Evolutionary conservation across 2,888 invertebrate species (phyloP), one percentile per base, ranked within the genome.

Genomic region (Osedax frankpressi): DNA sequence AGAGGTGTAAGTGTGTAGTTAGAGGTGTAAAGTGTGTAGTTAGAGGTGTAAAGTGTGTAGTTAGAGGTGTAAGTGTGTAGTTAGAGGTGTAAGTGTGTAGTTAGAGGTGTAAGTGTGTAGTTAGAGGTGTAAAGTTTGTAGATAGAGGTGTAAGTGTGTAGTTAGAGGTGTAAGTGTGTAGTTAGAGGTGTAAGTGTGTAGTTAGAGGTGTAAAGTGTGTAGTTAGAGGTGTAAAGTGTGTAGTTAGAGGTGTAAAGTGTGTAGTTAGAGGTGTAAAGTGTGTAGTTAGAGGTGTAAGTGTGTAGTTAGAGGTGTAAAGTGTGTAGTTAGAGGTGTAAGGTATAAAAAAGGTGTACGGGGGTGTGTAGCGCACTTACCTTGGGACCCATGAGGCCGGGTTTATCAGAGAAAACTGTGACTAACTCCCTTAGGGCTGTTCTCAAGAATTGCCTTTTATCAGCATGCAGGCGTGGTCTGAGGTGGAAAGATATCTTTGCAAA

Each of bases 11-110:
- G 44, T 11, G 44, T 19, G 11, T 44, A 19, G 44, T 6, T 11
- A 19, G 19, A 19, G 44, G 44, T 6, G 44, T 6, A 44, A 11
- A 44, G 6, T 11, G 44, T 6, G 44, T 44, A 44, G n/a, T n/a
- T 6, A 74, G 44, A 25, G 24, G 69, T 25, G 14, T 27, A 6
- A 28, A n/a, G 26, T 26, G 27, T 68, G 24, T n/a, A 62, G 25
- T 62, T 62, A 11, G 6, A 14, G 65, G 65, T 26, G 24, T 72
- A n/a, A n/a, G n/a, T n/a, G n/a, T n/a, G 79, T 86, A 86, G 83
- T 99, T 98, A 0, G 98, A 98, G 0, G 98, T 98, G 65, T 99
- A 86, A 99, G 86, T 0, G 98, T 96, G 1, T 98, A 98, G 83
- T 99, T 96, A 85, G 99, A 98, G 24, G 95, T 93, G 82, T 97